These are phyloP conservation scores for Catocala fraxini DNA, from an alignment of 2,888 invertebrate genomes.

Conservation along the genomic window DNA sequence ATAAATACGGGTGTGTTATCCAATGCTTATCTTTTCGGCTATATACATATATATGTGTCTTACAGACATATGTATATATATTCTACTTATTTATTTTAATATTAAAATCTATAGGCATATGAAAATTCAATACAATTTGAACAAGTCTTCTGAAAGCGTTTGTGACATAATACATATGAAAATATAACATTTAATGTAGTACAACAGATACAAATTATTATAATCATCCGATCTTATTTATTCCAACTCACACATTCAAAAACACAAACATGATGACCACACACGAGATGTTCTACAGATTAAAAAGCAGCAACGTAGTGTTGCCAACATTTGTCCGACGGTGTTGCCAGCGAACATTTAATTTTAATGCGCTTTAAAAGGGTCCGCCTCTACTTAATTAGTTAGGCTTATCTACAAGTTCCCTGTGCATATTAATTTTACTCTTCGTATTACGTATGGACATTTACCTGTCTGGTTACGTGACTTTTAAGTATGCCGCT, in stretches of 20 bases:
- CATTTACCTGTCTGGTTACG: slow-evolving; percentile 19
- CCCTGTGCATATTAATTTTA: slow-evolving; percentile 51
- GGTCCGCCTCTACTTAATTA: slow-evolving; percentile 69
- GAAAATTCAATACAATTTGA: too few species aligned
- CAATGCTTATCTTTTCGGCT: too few species aligned
- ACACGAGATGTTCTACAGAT: slow-evolving; percentile 12
- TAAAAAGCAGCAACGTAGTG: slow-evolving; percentile 19
- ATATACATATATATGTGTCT: too few species aligned
- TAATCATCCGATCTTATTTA: background rate
- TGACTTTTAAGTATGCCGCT: slow-evolving; percentile 36
- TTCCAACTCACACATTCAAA: slow-evolving; percentile 4
- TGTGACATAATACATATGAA: too few species aligned
- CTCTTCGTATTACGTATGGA: slow-evolving; percentile 21
- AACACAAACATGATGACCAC: background rate
- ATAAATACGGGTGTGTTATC: too few species aligned
- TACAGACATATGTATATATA: too few species aligned
- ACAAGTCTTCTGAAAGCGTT: too few species aligned
- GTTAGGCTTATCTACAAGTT: slow-evolving; percentile 64
- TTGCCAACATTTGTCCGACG: slow-evolving; percentile 39
- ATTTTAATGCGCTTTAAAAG: slow-evolving; percentile 72
- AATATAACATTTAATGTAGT: too few species aligned
- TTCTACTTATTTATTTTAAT: too few species aligned
- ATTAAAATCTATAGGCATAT: too few species aligned
- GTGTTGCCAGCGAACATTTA: slow-evolving; percentile 58
- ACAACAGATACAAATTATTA: too few species aligned